These are phyloP conservation scores for Chironomus tepperi DNA, from an alignment of 1,140 invertebrate genomes.

Conservation along the genomic window DNA sequence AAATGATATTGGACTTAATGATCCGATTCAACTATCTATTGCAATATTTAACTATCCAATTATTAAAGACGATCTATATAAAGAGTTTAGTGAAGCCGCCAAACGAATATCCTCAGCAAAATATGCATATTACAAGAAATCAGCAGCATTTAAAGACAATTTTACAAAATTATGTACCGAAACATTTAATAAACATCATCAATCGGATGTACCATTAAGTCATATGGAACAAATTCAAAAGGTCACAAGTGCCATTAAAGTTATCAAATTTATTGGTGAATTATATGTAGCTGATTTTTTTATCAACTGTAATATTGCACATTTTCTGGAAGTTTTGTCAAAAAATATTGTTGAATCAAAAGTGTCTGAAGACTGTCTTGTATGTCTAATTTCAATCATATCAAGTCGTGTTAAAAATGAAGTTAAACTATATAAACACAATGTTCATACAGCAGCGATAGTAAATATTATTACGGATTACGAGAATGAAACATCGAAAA, in stretches of 20 bases:
- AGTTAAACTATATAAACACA: neutral
- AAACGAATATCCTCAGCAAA: neutral
- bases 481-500: neutral
- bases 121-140: slow-evolving; percentile 10
- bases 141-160: neutral
- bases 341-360: neutral
- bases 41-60: neutral
- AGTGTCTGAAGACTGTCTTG: neutral
- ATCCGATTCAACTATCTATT: neutral
- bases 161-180: neutral
- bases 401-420: neutral
- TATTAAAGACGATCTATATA: neutral
- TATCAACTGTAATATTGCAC: neutral
- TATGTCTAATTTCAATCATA: neutral
- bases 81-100: neutral
- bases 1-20: neutral
- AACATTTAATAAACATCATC: neutral
- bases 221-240: neutral
- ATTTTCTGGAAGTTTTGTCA: neutral
- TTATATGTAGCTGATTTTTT: neutral
- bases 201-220: neutral
- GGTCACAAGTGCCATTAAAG: neutral
- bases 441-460: neutral
- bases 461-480: neutral
- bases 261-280: neutral